phyloP scores from a whole-genome alignment of 1,140 invertebrate genomes.

The Myzus persicae region DNA sequence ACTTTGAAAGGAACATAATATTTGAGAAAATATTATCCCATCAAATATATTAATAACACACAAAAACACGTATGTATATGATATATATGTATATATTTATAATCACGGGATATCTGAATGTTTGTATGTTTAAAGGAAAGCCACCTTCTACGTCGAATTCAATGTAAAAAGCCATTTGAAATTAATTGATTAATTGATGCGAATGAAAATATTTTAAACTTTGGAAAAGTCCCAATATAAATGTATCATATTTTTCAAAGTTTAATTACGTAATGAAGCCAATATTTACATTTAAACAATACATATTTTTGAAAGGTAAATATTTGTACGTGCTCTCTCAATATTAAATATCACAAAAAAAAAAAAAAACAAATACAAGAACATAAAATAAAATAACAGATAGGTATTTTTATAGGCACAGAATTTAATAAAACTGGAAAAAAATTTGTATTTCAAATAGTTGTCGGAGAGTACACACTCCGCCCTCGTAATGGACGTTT shows the following conservation, averaged over 20 bases:
- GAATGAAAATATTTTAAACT: neutral
- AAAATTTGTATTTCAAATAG: neutral
- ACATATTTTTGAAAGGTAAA: neutral
- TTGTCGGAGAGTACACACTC: neutral
- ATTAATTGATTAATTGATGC: neutral
- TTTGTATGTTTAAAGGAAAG: neutral
- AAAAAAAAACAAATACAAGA: too few species aligned
- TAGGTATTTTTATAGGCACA: neutral
- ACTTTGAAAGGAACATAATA: neutral
- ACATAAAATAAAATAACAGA: neutral
- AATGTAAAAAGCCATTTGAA: neutral
- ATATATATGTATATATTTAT: neutral
- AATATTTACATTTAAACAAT: neutral
- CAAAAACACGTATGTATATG: neutral
- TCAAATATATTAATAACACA: neutral
- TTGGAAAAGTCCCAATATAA: neutral
- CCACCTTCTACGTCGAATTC: neutral
- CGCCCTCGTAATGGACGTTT: neutral
- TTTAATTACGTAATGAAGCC: neutral
- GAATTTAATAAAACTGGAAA: neutral
- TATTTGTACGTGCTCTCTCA: neutral
- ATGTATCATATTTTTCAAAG: neutral
- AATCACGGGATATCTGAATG: neutral
- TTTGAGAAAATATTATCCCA: neutral
- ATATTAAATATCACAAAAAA: neutral